phyloP scores from a whole-genome alignment of 1,140 invertebrate genomes.

The Bombus superbus region DNA sequence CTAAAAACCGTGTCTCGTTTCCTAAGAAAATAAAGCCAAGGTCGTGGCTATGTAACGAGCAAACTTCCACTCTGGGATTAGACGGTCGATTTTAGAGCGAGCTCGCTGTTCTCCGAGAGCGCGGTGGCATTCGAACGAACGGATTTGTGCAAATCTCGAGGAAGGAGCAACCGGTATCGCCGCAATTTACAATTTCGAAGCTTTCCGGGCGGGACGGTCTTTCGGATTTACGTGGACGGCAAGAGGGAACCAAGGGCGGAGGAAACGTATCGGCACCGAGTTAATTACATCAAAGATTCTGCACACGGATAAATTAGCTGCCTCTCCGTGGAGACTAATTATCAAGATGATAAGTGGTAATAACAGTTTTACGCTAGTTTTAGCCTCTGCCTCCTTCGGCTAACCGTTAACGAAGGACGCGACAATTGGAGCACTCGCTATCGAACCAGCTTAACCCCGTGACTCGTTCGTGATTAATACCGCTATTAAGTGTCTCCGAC shows the following conservation, averaged over 20 bases:
- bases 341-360: slow-evolving; percentile 38
- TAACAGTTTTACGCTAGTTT: slow-evolving; percentile 25
- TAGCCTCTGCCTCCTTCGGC: background rate
- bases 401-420: slow-evolving; percentile 16
- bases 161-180: too few species aligned
- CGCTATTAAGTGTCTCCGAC: background rate
- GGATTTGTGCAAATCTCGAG: background rate
- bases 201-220: too few species aligned
- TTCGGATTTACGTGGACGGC: background rate
- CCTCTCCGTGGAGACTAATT: background rate
- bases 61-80: slow-evolving; percentile 25
- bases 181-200: background rate
- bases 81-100: background rate
- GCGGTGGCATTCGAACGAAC: background rate
- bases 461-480: background rate
- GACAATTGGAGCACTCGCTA: background rate
- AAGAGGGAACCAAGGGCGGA: too few species aligned
- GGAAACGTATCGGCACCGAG: background rate
- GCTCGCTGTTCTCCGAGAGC: too few species aligned
- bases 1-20: background rate
- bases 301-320: slow-evolving; percentile 34
- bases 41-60: slow-evolving; percentile 17
- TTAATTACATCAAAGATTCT: slow-evolving; percentile 25
- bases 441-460: background rate
- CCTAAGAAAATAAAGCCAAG: background rate